Evolutionary conservation across 2,113 vertebrate genomes (phyloP), one percentile per base, ranked within the genome.

Genomic region (Struthidea cinerea): DNA sequence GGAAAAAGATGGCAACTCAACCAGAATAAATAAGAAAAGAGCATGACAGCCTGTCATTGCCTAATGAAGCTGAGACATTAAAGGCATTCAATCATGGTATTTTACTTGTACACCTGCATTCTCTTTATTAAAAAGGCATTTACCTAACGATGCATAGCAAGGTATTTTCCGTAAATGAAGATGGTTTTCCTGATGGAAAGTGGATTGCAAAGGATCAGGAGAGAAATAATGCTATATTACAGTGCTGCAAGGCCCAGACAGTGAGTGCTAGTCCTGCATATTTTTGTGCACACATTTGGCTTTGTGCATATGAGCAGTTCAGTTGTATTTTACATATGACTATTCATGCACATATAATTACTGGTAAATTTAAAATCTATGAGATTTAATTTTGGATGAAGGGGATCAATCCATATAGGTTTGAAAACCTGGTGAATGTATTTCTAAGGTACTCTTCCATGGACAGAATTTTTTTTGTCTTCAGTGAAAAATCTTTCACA

Each of bases 51-150:
- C 76, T 81, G 68, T 93, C 91, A 71, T 32, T 88, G 61, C 41
- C 59, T 97, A 97, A 97, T 96, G 96, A 94, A 95, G 88, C 90
- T n/a, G 30, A 90, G 75, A 90, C 69, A 87, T 89, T 59, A 94
- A 90, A 94, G 77, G 47, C 77, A 76, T 83, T 97, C 90, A 82
- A 68, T 97, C 96, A 94, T 28, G 42, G 56, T 37, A 73, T 91
- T 97, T 95, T 95, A 95, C 57, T 49, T 75, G 73, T 68, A 82
- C 84, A 94, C 94, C 76, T 94, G 74, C 74, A 91, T 97, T 94
- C 65, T 97, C 95, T 97, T 94, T 97, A 97, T 97, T 97, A 96
- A 97, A 97, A 96, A 95, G 15, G 13, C 75, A 91, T 97, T 97
- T 96, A 84, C 96, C 63, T 95, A 96, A 97, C 55, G 71, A 93